Conservation (phyloP, 2,888 invertebrate genomes). For the Amphipyra tragopoginis region DNA sequence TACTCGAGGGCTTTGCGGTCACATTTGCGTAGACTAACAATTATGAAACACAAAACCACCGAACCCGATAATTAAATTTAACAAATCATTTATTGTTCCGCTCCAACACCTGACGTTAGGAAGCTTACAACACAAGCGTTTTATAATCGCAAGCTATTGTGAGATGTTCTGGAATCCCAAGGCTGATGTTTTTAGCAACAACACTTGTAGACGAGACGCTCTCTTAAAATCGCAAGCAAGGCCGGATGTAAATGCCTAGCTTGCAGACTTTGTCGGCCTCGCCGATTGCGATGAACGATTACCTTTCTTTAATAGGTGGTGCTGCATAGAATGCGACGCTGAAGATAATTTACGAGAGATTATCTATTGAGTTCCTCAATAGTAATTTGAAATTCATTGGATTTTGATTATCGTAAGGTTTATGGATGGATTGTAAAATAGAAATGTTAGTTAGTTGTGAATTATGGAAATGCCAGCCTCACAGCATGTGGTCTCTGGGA, state of each 20-base stretch:
- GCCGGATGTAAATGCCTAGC: slow-evolving; percentile 64
- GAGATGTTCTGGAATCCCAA: slow-evolving; percentile 59
- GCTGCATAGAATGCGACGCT: slow-evolving; percentile 3
- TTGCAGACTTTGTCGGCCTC: slow-evolving; percentile 63
- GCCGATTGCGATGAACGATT: slow-evolving; percentile 58
- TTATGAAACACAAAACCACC: slow-evolving; percentile 8
- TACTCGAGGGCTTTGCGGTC: neutral
- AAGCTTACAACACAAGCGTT: slow-evolving; percentile 45
- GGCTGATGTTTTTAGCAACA: slow-evolving; percentile 50
- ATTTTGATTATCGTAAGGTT: slow-evolving; percentile 17
- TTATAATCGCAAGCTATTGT: slow-evolving; percentile 47
- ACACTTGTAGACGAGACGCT: slow-evolving; percentile 57
- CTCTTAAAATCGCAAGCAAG: slow-evolving; percentile 70
- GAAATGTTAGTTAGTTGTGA: slow-evolving; percentile 27
- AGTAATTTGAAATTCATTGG: slow-evolving; percentile 46
- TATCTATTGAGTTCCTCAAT: slow-evolving; percentile 11
- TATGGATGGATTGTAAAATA: slow-evolving; percentile 26
- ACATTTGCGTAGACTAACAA: slow-evolving; percentile 21
- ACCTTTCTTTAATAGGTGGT: slow-evolving; percentile 63
- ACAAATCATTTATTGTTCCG: slow-evolving; percentile 43
- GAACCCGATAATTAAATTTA: slow-evolving; percentile 40
- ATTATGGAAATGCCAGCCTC: slow-evolving; percentile 30
- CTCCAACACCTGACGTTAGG: slow-evolving; percentile 43
- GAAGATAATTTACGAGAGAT: slow-evolving; percentile 6
- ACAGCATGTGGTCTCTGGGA: slow-evolving; percentile 12